Evolutionary conservation across 1,140 invertebrate genomes (phyloP), one percentile per base, ranked within the genome.

Genomic region (Heliconius congener): DNA sequence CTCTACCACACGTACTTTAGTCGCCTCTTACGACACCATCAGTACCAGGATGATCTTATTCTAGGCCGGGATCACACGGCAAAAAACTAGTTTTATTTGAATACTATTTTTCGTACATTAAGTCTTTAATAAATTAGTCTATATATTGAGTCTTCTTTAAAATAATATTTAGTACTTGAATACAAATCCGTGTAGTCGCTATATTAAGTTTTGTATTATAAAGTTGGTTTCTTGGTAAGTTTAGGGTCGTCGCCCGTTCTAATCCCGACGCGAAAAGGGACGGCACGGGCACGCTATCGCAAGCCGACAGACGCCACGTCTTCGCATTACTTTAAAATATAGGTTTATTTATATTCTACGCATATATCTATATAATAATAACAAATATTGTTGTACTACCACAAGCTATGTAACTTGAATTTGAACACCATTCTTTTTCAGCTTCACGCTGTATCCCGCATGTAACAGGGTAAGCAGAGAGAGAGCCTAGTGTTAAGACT

Each of bases 241-340:
- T 88, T 86, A 82, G 87, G 87, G 87, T 85, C 80, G 80, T 81
- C 84, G 82, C 79, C 82, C 84, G 87, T 76, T 81, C 77, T 89
- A 89, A 89, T 89, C 88, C 88, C 73, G 75, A 72, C 74, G 81
- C 74, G 73, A 84, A 74, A 82, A 71, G 84, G 83, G 82, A 79
- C 82, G 82, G 86, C 88, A 90, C 88, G 88, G 82, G 77, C 73
- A 13, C 82, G 86, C 87, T 89, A 89, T 89, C 88, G 83, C 83
- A n/a, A n/a, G 55, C 73, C 73, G 73, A 76, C 87, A 88, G 81
- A 82, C 83, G 82, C 79, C 76, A 77, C 78, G 79, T 81, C 77
- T 80, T 72, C 75, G 71, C 79, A 73, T 77, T 79, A 82, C 55
- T 78, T 71, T 74, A 72, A 78, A 81, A 78, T 81, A 71, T 81